phyloP scores from a whole-genome alignment of 2,888 invertebrate species.

The Ethmia dodecea region DNA sequence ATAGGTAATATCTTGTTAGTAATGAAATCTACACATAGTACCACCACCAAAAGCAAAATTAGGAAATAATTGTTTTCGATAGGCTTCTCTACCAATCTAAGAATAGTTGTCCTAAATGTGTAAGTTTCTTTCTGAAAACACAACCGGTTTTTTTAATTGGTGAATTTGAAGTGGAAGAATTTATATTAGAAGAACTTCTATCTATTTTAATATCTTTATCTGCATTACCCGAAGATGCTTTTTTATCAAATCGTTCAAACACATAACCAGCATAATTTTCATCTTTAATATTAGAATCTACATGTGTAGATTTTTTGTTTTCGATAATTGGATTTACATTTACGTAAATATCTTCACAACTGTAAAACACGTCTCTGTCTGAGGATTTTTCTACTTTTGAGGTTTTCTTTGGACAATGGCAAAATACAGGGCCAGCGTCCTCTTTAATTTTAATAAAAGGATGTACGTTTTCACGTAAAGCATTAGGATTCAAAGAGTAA shows the following conservation, averaged over 20 bases:
- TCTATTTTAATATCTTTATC: too few relatives aligned
- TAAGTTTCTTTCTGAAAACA: constrained; percentile 39
- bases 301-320: background rate
- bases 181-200: too few relatives aligned
- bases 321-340: constrained; percentile 11
- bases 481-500: constrained; percentile 38
- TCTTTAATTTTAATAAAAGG: constrained; percentile 44
- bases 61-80: background rate
- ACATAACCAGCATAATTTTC: constrained; percentile 10
- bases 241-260: constrained; percentile 22
- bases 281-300: constrained; percentile 1
- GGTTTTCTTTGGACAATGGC: constrained; percentile 41
- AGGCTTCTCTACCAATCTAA: constrained; percentile 37
- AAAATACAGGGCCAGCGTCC: constrained; percentile 35
- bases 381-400: constrained; percentile 12
- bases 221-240: constrained; percentile 3
- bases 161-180: background rate
- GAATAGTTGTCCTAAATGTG: constrained; percentile 38
- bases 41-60: constrained; percentile 31
- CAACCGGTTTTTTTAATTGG: constrained; percentile 3
- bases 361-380: constrained; percentile 28
- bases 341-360: constrained; percentile 35
- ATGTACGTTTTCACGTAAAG: constrained; percentile 26
- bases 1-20: constrained; percentile 21
- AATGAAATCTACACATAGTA: constrained; percentile 16